Evolutionary conservation across 64 coral and sea anemone genomes (phyloP).

Genomic region (Anthopleura sola): DNA sequence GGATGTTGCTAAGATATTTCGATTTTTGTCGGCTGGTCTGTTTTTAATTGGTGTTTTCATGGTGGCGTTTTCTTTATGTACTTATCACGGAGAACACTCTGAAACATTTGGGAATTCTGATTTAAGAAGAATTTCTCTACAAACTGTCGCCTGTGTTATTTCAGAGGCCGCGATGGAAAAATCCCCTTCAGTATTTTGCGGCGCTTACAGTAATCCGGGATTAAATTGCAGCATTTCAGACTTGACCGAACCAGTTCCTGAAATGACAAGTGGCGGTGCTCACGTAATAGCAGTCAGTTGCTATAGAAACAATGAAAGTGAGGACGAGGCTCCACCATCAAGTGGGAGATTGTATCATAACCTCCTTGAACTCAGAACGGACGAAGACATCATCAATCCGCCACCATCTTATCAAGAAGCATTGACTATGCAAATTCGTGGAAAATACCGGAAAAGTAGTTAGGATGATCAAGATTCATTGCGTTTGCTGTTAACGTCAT

Average conservation of each 20-base stretch:
- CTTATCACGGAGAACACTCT: background rate
- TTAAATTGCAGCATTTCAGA: constrained; percentile 15
- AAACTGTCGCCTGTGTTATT: constrained; percentile 21
- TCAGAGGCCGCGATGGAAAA: constrained; percentile 17
- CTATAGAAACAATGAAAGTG: background rate
- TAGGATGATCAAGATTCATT: background rate
- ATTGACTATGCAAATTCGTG: constrained; percentile 15
- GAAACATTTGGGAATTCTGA: constrained; percentile 3
- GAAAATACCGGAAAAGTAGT: background rate
- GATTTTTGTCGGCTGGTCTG: constrained; percentile 43
- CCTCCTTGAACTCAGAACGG: constrained; percentile 1
- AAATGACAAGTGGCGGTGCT: background rate
- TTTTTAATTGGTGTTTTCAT: constrained; percentile 53
- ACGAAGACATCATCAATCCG: constrained; percentile 2
- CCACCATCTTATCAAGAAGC: constrained; percentile 26
- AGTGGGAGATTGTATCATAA: background rate
- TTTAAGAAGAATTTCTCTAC: constrained; percentile 22
- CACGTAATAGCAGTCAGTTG: background rate
- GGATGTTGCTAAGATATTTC: constrained; percentile 30
- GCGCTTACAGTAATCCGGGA: background rate
- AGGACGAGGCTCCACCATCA: background rate
- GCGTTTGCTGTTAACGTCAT: background rate
- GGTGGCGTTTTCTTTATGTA: constrained; percentile 52
- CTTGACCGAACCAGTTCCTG: constrained; percentile 1
- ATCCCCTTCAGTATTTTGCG: constrained; percentile 9